phyloP scores from a whole-genome alignment of 2,113 vertebrate genomes.

The Nerophis lumbriciformis region DNA sequence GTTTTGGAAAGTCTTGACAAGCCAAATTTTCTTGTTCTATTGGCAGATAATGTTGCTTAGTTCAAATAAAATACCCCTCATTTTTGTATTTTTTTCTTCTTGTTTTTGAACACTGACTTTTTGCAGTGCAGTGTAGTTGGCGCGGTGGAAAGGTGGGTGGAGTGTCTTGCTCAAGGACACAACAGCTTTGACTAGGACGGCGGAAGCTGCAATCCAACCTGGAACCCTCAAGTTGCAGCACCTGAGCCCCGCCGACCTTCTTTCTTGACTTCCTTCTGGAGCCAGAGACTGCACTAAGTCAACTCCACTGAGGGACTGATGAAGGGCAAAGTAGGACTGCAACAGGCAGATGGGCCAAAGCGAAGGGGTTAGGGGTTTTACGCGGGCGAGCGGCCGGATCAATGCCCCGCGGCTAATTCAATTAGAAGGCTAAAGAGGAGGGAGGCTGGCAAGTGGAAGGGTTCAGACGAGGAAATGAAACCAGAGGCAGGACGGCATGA shows the following conservation, averaged over 20 bases:
- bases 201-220: too few species aligned
- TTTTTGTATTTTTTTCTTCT: too few species aligned
- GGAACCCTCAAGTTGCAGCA: neutral
- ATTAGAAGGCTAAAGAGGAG: neutral
- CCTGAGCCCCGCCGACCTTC: neutral
- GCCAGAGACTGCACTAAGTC: neutral
- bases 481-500: neutral
- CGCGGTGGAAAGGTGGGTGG: too few species aligned
- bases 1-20: too few species aligned
- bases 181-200: too few species aligned
- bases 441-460: neutral
- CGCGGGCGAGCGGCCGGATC: neutral
- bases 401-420: neutral
- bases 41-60: too few species aligned
- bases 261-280: neutral
- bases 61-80: too few species aligned
- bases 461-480: slow-evolving; percentile 6
- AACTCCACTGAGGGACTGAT: neutral
- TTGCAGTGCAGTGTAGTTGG: too few species aligned
- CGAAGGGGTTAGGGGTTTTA: neutral
- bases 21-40: too few species aligned
- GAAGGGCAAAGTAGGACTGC: neutral
- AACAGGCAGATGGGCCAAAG: neutral
- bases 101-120: too few species aligned
- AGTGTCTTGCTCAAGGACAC: too few species aligned